Percentiles rank a stretch among this genome's conserved stretches.
phyloP scores from a whole-genome alignment of 2,797 vertebrate species.

The Bryconaethiops microstoma region DNA sequence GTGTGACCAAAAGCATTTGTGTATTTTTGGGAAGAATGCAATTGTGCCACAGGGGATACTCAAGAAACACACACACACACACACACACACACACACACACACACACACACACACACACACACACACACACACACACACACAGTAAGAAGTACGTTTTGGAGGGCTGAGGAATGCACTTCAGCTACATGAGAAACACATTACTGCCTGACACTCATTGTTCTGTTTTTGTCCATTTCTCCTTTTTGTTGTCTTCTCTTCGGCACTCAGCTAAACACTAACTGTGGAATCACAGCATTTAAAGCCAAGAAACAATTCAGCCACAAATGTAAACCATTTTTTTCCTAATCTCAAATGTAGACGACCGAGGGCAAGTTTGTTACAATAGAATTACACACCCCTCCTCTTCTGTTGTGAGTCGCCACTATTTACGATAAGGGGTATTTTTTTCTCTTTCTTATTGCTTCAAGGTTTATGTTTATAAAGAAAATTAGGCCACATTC shows the following conservation, averaged over 20 bases:
- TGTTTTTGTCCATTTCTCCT: conserved; percentile 24
- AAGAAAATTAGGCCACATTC: neutral
- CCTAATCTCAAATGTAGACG: neutral
- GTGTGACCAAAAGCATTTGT: conserved; percentile 71
- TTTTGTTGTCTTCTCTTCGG: conserved; percentile 3
- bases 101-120: conserved; percentile 19
- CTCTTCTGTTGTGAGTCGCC: no score
- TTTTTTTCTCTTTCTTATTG: no score
- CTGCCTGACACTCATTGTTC: conserved; percentile 61
- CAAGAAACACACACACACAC: conserved; percentile 20
- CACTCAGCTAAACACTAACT: conserved; percentile 2
- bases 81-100: conserved; percentile 12
- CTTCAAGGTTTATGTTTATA: neutral
- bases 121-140: conserved; percentile 17
- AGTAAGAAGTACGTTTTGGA: conserved; percentile 46
- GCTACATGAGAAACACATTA: conserved; percentile 73
- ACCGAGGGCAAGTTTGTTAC: no score
- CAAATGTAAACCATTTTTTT: neutral
- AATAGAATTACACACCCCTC: no score
- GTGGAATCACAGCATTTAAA: neutral
- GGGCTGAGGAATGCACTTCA: conserved; percentile 58
- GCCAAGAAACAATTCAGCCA: neutral
- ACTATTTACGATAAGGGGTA: neutral
- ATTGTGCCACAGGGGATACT: conserved; percentile 52
- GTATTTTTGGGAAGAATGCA: conserved; percentile 48